Percentiles rank a stretch among this genome's conserved stretches.
phyloP scores from a whole-genome alignment of 2,113 vertebrate species.

The Pygoscelis adeliae region DNA sequence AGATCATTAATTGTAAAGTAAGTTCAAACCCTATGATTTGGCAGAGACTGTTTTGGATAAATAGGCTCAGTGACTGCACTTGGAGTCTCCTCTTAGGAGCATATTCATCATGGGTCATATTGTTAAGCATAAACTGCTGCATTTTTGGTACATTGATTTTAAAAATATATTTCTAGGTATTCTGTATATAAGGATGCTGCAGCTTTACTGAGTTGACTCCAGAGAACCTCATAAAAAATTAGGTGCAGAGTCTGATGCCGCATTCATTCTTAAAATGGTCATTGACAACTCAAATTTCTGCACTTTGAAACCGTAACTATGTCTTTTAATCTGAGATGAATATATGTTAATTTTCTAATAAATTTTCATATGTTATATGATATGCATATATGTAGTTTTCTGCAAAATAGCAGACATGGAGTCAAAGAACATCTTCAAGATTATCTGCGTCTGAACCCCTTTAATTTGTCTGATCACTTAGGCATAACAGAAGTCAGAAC shows the following conservation, averaged over 20 bases:
- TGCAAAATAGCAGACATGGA: background rate
- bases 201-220: background rate
- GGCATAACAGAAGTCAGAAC: background rate
- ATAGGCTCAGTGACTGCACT: background rate
- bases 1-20: slow-evolving; percentile 37
- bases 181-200: background rate
- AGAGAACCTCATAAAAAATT: background rate
- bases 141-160: background rate
- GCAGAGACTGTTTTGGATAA: background rate
- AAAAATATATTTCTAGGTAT: background rate
- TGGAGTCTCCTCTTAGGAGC: background rate
- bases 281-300: background rate
- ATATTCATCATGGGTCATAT: background rate
- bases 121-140: background rate
- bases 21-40: background rate
- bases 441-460: background rate
- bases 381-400: background rate
- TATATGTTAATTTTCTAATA: background rate
- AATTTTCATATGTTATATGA: background rate
- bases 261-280: background rate
- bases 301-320: background rate
- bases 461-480: background rate
- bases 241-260: background rate
- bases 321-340: background rate
- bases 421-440: background rate